Evolutionary conservation across 2,113 vertebrate species (phyloP).

Genomic region (Motacilla alba): DNA sequence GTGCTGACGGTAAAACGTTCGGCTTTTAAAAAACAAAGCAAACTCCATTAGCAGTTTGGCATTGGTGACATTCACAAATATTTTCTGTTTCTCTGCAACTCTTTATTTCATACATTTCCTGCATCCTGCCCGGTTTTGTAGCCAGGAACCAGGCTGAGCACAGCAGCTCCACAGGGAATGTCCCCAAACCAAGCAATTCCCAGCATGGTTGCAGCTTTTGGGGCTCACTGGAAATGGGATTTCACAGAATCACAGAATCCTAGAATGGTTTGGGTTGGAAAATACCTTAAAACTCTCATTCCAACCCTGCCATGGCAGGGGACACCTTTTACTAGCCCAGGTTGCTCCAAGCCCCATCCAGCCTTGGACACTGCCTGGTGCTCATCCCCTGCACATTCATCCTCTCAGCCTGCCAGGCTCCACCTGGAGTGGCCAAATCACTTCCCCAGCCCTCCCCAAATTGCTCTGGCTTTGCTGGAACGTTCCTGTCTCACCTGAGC

Average conservation of each 20-base stretch:
- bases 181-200: not conserved
- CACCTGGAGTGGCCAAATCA: not conserved
- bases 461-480: not conserved
- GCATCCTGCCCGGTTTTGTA: fast-evolving
- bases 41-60: not conserved
- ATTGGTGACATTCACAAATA: not conserved
- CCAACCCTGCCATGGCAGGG: not conserved
- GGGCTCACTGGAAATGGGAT: not conserved
- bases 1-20: constrained; percentile 4
- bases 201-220: fast-evolving
- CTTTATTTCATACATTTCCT: not conserved
- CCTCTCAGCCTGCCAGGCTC: not conserved
- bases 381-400: not conserved
- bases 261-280: not conserved
- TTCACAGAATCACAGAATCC: not conserved
- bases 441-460: not conserved
- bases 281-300: not conserved
- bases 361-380: not conserved
- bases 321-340: not conserved
- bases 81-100: not conserved
- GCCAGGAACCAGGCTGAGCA: not conserved
- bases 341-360: not conserved
- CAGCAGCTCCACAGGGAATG: not conserved
- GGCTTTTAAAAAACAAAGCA: constrained; percentile 10
- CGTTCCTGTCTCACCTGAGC: fast-evolving